Conservation (phyloP, 2,888 invertebrate genomes). For the Heliconius cydno region DNA sequence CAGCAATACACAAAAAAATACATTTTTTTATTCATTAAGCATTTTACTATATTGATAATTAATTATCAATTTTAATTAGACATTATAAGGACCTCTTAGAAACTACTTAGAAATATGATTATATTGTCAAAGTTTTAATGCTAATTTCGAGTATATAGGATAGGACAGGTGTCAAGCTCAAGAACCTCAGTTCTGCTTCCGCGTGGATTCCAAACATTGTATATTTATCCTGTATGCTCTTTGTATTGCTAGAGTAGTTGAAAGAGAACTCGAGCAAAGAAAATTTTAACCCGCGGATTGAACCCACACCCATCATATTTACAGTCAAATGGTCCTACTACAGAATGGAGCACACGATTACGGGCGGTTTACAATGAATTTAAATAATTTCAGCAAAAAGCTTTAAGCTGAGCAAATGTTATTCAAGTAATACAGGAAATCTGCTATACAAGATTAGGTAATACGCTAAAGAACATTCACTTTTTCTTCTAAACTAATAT, state of each 20-base stretch:
- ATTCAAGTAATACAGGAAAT: neutral
- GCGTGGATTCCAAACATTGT: too few species aligned
- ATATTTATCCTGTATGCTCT: too few species aligned
- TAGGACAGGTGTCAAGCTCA: too few species aligned
- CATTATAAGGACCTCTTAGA: neutral
- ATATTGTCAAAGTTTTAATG: neutral
- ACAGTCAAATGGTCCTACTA: neutral
- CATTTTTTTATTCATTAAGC: neutral
- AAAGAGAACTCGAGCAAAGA: too few species aligned
- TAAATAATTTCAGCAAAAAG: neutral
- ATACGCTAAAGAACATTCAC: neutral
- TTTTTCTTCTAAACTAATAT: neutral
- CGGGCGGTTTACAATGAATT: neutral
- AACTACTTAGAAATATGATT: neutral
- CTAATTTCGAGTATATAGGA: too few species aligned
- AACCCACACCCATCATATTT: too few species aligned
- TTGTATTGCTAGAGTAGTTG: too few species aligned
- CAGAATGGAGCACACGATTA: too few species aligned
- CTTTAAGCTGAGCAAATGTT: too few species aligned
- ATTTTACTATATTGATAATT: neutral
- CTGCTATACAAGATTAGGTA: neutral
- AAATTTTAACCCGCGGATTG: too few species aligned
- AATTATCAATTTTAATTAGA: neutral
- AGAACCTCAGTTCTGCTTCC: too few species aligned
- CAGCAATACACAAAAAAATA: neutral